Base-by-base conservation (phyloP, 2,888 invertebrate genomes). In the Pteria penguin region DNA sequence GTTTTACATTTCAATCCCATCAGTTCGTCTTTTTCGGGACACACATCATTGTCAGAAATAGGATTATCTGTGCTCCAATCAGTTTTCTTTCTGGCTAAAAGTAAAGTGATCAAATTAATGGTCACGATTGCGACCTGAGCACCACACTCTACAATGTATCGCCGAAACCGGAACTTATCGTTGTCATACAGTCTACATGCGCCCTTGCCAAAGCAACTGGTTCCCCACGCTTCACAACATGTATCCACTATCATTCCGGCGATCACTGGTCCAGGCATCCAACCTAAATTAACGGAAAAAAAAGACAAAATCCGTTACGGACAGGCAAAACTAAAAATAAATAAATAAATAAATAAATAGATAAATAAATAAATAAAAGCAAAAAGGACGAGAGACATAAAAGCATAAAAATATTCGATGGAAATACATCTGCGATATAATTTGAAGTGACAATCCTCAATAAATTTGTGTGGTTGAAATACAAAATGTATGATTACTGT, bases 171-270 rank as follows among this genome's bases (percentile, higher is more conserved):
- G 68, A 87, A 81, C 52, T 76, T 76, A 14, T 79, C 75, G 24
- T 82, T 80, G 62, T 87, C 84, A 67, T 87, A 88, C 60, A 88
- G 70, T 54, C 81, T 74, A 69, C 88, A 88, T 63, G 88, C 84
- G 14, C 88, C 88, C 14, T 54, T 45, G 22, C 78, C 81, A 33
- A 82, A 82, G 60, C 85, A 84, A 31, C 81, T 82, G 18, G 79
- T 36, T 32, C 76, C 83, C 87, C 86, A 86, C 14, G 85, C 55
- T 4, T 81, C 52, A 66, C 88, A 88, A 5, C 86, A 79, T 0
- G 83, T 82, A 69, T 88, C 88, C 0, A 86, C 66, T 3, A 88
- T 52, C 27, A 65, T 69, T 1, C 88, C 88, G 31, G 82, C 81
- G 1, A 83, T 74, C 0, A 88, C 77, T 4, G 88, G 88, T 4